Conservation (phyloP, 2,888 invertebrate species). For the Amiota mariae region DNA sequence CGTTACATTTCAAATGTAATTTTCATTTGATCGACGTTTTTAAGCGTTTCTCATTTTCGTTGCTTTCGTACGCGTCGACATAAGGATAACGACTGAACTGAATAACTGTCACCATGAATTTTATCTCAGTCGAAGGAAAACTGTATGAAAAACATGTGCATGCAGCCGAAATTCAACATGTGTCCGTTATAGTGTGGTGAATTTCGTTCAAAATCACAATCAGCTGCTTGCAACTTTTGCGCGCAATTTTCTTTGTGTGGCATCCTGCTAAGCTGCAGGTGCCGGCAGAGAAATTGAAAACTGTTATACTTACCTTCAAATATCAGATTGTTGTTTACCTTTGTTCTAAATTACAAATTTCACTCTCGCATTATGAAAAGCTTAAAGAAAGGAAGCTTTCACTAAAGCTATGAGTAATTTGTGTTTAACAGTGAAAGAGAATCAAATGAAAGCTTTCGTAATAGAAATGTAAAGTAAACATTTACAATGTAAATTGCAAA, state of each 20-base stretch:
- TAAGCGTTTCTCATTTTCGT: conserved; percentile 20
- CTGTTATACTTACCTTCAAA: conserved; percentile 20
- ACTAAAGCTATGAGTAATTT: too few species aligned
- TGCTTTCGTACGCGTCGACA: conserved; percentile 60
- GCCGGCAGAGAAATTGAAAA: conserved; percentile 39
- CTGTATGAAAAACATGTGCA: conserved; percentile 12
- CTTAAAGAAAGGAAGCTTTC: conserved; percentile 40
- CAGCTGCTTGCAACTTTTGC: conserved; percentile 39
- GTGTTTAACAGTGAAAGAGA: too few species aligned
- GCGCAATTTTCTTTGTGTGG: conserved; percentile 45
- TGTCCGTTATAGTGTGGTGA: conserved; percentile 23
- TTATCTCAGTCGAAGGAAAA: conserved; percentile 13
- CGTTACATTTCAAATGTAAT: conserved; percentile 3
- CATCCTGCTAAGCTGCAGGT: conserved; percentile 32
- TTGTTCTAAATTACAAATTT: too few species aligned
- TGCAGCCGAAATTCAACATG: conserved; percentile 48
- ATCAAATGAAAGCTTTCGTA: too few species aligned
- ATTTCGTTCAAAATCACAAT: background rate
- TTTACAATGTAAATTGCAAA: too few species aligned
- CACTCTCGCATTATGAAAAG: conserved; percentile 35
- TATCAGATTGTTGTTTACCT: too few species aligned
- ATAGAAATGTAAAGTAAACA: too few species aligned
- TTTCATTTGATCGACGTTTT: background rate
- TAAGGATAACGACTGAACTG: conserved; percentile 59
- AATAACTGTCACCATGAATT: background rate